Evolutionary conservation across 2,797 vertebrate species (phyloP).

Genomic region (Cichlasoma orientale): DNA sequence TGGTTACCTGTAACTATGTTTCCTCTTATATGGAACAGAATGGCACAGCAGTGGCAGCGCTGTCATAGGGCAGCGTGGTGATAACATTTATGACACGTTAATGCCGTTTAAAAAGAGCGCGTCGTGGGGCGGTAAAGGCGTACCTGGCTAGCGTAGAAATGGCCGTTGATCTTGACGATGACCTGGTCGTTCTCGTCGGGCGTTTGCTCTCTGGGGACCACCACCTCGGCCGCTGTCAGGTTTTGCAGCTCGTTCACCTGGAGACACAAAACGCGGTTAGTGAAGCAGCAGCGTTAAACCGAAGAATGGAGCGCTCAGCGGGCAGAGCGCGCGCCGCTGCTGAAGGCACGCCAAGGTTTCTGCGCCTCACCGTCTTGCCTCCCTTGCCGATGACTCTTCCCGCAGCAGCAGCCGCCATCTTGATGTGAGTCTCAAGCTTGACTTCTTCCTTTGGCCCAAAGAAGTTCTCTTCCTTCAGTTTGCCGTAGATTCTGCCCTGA

Average conservation of each 20-base stretch:
- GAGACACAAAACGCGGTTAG: neutral
- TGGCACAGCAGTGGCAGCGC: neutral
- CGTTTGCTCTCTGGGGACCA: slow-evolving; percentile 93
- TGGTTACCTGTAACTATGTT: neutral
- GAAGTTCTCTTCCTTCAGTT: slow-evolving; percentile 97
- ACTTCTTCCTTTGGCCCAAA: slow-evolving; percentile 97
- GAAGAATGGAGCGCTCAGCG: neutral
- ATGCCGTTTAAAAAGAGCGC: neutral
- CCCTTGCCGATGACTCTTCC: slow-evolving; percentile 96
- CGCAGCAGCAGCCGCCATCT: slow-evolving; percentile 92
- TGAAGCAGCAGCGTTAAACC: neutral
- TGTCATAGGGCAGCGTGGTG: neutral
- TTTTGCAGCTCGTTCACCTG: slow-evolving; percentile 96
- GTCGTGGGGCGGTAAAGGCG: neutral
- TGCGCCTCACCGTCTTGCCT: slow-evolving; percentile 89
- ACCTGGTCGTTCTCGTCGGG: slow-evolving; percentile 95
- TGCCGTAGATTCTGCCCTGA: slow-evolving; percentile 94
- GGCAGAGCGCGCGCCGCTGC: no score
- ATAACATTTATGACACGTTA: neutral
- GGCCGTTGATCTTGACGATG: slow-evolving; percentile 96
- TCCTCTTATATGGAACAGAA: neutral
- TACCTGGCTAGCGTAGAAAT: slow-evolving; percentile 98
- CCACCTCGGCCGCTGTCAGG: slow-evolving; percentile 93
- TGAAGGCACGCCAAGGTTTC: neutral
- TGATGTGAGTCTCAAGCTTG: slow-evolving; percentile 96